phyloP scores from a whole-genome alignment of 2,113 vertebrate species.

The Arenaria interpres region DNA sequence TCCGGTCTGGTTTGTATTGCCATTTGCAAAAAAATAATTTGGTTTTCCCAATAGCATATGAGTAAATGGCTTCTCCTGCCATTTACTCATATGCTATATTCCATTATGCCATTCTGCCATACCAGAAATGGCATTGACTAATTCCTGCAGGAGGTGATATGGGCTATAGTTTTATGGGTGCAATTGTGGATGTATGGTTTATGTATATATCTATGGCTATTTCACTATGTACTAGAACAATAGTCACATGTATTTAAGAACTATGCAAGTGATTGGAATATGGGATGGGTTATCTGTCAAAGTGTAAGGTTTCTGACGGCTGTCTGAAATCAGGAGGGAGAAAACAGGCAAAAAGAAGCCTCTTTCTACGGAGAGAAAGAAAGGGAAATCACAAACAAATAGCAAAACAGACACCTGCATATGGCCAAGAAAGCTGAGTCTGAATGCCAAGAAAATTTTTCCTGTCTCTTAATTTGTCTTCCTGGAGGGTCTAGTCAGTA shows the following conservation, averaged over 20 bases:
- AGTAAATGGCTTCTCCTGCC: not conserved
- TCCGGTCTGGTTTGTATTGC: not conserved
- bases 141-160: not conserved
- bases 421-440: not conserved
- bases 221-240: not conserved
- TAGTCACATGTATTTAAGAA: not conserved
- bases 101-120: not conserved
- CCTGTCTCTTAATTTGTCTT: not conserved
- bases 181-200: not conserved
- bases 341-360: not conserved
- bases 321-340: not conserved
- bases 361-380: not conserved
- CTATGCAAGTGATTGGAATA: not conserved
- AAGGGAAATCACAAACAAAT: not conserved
- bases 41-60: not conserved
- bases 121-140: not conserved
- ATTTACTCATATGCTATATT: not conserved
- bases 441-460: not conserved
- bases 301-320: not conserved
- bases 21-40: not conserved
- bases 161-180: not conserved
- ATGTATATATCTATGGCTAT: not conserved
- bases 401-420: not conserved
- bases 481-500: not conserved
- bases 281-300: not conserved